A percentile compares a stretch with the other conserved stretches of the same genome.
Conservation (phyloP, 1,140 invertebrate species). For the Drosophila truncata region DNA sequence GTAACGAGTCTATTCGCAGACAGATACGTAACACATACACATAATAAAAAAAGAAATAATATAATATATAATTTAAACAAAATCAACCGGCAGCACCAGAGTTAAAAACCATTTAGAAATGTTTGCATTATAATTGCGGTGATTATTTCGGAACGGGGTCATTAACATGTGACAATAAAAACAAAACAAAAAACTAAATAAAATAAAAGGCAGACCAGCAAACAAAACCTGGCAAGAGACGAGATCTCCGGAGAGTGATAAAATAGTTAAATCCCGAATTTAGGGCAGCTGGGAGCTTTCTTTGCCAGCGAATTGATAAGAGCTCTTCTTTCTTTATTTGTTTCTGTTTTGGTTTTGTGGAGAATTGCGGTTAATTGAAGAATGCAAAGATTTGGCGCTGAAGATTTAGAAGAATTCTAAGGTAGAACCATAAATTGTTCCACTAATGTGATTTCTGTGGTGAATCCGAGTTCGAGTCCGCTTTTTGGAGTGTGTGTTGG, state of each 20-base stretch:
- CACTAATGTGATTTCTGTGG: constrained; percentile 75
- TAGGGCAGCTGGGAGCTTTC: constrained; percentile 34
- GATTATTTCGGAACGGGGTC: constrained; percentile 74
- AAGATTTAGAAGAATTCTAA: constrained; percentile 57
- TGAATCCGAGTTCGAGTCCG: constrained; percentile 39
- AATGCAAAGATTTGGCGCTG: constrained; percentile 60
- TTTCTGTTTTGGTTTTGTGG: constrained; percentile 3
- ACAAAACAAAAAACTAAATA: constrained; percentile 4
- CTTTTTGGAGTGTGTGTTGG: constrained; percentile 3
- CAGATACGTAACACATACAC: constrained; percentile 22
- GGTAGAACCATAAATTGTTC: constrained; percentile 66
- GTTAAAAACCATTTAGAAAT: constrained; percentile 65
- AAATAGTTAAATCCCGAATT: constrained; percentile 64
- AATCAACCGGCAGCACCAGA: constrained; percentile 15
- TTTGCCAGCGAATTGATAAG: constrained; percentile 56
- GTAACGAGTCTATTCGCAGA: constrained; percentile 39
- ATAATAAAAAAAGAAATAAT: constrained; percentile 20
- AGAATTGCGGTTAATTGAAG: constrained; percentile 70
- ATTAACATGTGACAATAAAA: constrained; percentile 76
- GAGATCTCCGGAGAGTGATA: constrained; percentile 70
- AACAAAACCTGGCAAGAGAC: constrained; percentile 20
- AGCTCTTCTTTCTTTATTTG: neutral
- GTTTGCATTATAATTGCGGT: constrained; percentile 76
- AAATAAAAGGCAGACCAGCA: constrained; percentile 22
- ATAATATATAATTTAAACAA: constrained; percentile 17